phyloP scores from a whole-genome alignment of 2,797 vertebrate genomes.

The Crocidura indochinensis region DNA sequence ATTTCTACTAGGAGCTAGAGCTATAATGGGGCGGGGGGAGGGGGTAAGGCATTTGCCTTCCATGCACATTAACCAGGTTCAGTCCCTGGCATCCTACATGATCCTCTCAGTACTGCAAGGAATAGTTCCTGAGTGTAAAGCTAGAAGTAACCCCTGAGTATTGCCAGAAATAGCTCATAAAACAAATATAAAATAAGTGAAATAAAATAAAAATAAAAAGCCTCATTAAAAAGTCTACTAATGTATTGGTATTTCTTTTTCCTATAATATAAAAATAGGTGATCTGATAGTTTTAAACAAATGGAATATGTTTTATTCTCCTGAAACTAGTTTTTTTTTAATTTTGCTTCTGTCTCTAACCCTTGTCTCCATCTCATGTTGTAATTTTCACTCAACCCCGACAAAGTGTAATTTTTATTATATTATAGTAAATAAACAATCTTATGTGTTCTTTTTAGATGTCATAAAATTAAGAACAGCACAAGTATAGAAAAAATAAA shows the following conservation, averaged over 20 bases:
- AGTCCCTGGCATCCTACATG: too few species aligned
- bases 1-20: not conserved
- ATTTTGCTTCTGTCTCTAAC: not conserved
- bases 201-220: too few species aligned
- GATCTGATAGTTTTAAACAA: not conserved
- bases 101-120: too few species aligned
- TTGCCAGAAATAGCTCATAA: too few species aligned
- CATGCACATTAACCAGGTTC: too few species aligned
- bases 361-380: not conserved
- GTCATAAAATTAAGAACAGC: slow-evolving; percentile 47
- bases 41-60: too few species aligned
- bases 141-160: too few species aligned
- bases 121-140: too few species aligned
- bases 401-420: slow-evolving; percentile 36
- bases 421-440: not conserved
- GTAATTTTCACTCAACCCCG: not conserved
- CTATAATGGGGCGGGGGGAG: too few species aligned
- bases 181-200: too few species aligned
- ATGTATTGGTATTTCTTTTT: not conserved
- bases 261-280: not conserved
- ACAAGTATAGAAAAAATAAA: slow-evolving; percentile 48
- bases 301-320: not conserved
- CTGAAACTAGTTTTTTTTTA: not conserved
- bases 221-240: too few species aligned
- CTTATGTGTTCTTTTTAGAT: slow-evolving; percentile 32